These are phyloP conservation scores for Drosophila pruinosa DNA, from an alignment of 1,140 invertebrate genomes.

Conservation along the genomic window DNA sequence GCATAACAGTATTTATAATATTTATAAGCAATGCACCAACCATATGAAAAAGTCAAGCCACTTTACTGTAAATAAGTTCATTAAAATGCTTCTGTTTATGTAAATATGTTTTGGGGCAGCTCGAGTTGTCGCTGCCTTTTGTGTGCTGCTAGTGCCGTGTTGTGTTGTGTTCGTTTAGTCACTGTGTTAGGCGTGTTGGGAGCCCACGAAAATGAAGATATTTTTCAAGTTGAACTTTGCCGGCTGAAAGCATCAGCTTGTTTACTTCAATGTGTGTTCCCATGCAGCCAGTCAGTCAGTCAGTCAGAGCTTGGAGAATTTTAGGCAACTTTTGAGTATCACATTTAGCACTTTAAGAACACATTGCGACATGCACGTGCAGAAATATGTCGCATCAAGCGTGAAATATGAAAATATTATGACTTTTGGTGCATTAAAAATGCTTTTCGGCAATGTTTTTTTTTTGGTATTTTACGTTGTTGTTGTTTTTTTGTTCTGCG, in stretches of 20 bases:
- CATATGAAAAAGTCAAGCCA: not conserved
- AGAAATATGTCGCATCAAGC: conserved; percentile 31
- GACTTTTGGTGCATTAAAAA: conserved; percentile 68
- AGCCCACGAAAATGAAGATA: conserved; percentile 58
- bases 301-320: conserved; percentile 6
- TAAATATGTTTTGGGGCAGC: conserved; percentile 61
- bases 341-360: conserved; percentile 53
- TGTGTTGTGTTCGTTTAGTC: conserved; percentile 43
- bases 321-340: conserved; percentile 38
- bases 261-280: conserved; percentile 32
- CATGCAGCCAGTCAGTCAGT: not conserved
- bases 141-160: conserved; percentile 16
- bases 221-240: conserved; percentile 61
- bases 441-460: conserved; percentile 29
- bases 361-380: conserved; percentile 34
- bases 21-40: not conserved
- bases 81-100: conserved; percentile 62
- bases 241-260: conserved; percentile 54
- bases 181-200: conserved; percentile 49
- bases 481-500: conserved; percentile 6
- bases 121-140: conserved; percentile 42
- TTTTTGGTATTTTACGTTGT: not conserved
- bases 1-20: not conserved
- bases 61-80: not conserved
- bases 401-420: conserved; percentile 69